Conservation (phyloP, 1,140 invertebrate genomes). For the Orchestia grillus region DNA sequence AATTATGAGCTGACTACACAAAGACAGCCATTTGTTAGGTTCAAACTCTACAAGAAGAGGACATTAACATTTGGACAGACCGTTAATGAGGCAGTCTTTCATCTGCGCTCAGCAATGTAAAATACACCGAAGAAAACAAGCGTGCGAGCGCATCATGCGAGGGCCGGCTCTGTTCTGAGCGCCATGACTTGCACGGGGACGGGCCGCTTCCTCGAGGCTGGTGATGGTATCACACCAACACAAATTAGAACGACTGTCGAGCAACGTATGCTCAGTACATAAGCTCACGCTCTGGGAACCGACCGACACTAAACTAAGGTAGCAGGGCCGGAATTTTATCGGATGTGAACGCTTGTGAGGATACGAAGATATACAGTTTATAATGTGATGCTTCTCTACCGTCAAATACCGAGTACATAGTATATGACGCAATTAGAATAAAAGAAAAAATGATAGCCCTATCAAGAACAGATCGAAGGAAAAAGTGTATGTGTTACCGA, state of each 20-base stretch:
- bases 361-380: not conserved
- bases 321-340: not conserved
- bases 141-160: not conserved
- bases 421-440: not conserved
- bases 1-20: not conserved
- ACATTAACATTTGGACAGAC: not conserved
- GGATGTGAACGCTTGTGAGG: not conserved
- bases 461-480: too few species aligned
- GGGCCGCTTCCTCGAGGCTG: not conserved
- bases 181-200: not conserved
- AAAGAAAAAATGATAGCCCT: not conserved
- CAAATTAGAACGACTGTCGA: not conserved
- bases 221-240: not conserved
- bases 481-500: too few species aligned
- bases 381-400: not conserved
- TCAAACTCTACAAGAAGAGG: not conserved
- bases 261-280: not conserved
- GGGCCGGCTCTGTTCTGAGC: not conserved
- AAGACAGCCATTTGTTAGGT: not conserved
- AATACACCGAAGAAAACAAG: not conserved
- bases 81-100: not conserved
- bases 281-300: not conserved
- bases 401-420: not conserved
- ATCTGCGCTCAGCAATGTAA: not conserved
- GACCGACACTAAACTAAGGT: not conserved